Base-by-base conservation (phyloP, 2,113 vertebrate species). In the Corynorhinus townsendii region DNA sequence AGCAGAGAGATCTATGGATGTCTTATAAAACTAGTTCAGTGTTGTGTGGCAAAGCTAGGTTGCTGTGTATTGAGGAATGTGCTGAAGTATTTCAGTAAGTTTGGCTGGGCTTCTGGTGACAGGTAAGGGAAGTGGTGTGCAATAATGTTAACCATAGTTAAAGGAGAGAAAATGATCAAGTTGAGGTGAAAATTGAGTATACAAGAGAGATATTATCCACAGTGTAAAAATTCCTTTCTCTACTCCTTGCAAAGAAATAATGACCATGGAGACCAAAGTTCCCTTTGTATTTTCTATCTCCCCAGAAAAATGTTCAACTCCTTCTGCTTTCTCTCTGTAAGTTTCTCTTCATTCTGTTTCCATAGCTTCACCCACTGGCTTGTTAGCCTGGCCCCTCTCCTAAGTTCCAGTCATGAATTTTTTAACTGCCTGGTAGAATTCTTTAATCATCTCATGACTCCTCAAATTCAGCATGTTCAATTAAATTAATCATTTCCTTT, bases 341-440 rank as follows among this genome's bases (percentile, higher is more conserved):
- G 38, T 68, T 92, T 93, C 64, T 96, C 22, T 85, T 94, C 45
- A 77, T 84, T 62, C 17, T 91, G 20, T 95, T 80, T 68, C 77
- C 19, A 35, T 81, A 77, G 33, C 82, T 90, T 87, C 6, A 68
- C 30, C 38, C 28, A 43, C 24, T 68, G 38, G 26, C 38, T 79
- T 14, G 76, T 89, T 49, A 79, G 66, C 8, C 81, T 86, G 86
- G 59, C 85, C 76, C 64, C 16, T 80, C 56, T 95, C 38, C 59
- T 88, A 82, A 76, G 62, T 77, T 90, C 62, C 91, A 90, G 22
- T 88, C 71, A 93, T 96, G 56, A 89, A 64, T 75, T 92, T 94
- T 90, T 92, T 49, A 95, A 59, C 49, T 91, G 4, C 59, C 17
- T 84, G 81, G 35, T 77, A 73, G 79, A 93, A 87, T 38, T 95